A percentile compares a stretch with the other conserved stretches of the same genome.
These are phyloP conservation scores for Drosophila sechellia DNA, from an alignment of 1,140 invertebrate species.

Conservation along the genomic window DNA sequence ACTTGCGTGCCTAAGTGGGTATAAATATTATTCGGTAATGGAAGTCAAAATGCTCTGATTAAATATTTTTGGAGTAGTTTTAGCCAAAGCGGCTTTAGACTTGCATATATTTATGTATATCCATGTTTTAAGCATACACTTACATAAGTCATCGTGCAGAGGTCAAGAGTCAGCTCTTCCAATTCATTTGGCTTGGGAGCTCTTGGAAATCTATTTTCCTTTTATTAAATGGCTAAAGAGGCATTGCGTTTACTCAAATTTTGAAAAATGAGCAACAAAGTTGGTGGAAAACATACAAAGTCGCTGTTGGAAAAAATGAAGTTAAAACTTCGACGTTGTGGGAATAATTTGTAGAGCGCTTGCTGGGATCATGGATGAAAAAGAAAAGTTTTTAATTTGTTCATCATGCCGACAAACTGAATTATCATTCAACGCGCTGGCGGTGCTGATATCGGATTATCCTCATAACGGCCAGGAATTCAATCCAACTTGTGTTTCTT, in stretches of 20 bases:
- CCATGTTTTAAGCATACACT: constrained; percentile 7
- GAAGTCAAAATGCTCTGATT: not conserved
- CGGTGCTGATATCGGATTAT: constrained; percentile 38
- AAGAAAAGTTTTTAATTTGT: constrained; percentile 63
- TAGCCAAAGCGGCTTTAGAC: constrained; percentile 1
- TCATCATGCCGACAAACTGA: constrained; percentile 56
- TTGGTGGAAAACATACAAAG: constrained; percentile 18
- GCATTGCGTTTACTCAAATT: not conserved
- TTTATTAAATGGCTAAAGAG: not conserved
- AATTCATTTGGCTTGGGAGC: constrained; percentile 25
- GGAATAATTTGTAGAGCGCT: constrained; percentile 52
- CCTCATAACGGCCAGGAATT: constrained; percentile 9
- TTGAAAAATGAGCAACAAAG: constrained; percentile 8
- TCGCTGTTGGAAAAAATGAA: constrained; percentile 6
- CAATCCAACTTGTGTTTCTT: constrained; percentile 32
- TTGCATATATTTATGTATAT: constrained; percentile 17
- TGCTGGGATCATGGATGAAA: constrained; percentile 33
- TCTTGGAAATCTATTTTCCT: not conserved
- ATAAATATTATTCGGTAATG: not conserved
- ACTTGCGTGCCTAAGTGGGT: constrained; percentile 5
- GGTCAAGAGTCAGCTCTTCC: constrained; percentile 18
- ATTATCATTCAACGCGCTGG: constrained; percentile 49
- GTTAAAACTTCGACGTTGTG: constrained; percentile 37
- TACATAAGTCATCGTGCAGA: constrained; percentile 14
- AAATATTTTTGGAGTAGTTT: not conserved